These are phyloP conservation scores for Aurelia sp. DNA, from an alignment of 30 jellyfish, hydroid and myxozoan species.

Conservation along the genomic window DNA sequence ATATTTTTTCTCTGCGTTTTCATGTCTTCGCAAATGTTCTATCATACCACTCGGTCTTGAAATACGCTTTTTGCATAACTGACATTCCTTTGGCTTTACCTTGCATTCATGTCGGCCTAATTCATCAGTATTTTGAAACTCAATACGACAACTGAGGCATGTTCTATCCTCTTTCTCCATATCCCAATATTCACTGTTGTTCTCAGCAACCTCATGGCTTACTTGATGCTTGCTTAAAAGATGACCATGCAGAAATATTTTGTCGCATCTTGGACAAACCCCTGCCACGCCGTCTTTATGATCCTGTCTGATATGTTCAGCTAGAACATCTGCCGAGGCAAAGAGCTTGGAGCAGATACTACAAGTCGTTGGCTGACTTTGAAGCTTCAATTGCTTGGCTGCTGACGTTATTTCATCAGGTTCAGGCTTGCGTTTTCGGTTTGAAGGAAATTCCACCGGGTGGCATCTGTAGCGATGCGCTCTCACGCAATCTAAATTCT, in stretches of 20 bases:
- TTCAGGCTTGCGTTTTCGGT: background rate
- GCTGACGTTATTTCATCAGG: background rate
- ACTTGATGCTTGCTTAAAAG: background rate
- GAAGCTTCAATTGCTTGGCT: background rate
- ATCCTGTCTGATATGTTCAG: background rate
- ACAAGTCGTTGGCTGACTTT: background rate
- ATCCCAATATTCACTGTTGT: background rate
- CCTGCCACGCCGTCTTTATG: too few relatives aligned
- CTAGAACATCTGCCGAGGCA: background rate
- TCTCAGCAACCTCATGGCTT: background rate
- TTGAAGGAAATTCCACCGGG: background rate
- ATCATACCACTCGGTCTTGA: background rate
- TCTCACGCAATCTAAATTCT: background rate
- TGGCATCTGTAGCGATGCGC: background rate
- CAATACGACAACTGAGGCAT: slow-evolving; percentile 25
- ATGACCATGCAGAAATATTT: background rate
- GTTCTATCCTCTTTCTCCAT: slow-evolving; percentile 17
- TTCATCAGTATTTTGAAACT: background rate
- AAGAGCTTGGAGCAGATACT: background rate
- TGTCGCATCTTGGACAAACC: background rate
- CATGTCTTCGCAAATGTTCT: slow-evolving; percentile 1
- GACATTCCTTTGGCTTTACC: slow-evolving; percentile 2
- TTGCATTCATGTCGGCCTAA: slow-evolving; percentile 6
- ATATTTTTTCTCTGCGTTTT: background rate
- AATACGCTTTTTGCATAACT: slow-evolving; percentile 1